These are phyloP conservation scores for Muschampia plurimacula DNA, from an alignment of 2,888 invertebrate species.

Conservation along the genomic window DNA sequence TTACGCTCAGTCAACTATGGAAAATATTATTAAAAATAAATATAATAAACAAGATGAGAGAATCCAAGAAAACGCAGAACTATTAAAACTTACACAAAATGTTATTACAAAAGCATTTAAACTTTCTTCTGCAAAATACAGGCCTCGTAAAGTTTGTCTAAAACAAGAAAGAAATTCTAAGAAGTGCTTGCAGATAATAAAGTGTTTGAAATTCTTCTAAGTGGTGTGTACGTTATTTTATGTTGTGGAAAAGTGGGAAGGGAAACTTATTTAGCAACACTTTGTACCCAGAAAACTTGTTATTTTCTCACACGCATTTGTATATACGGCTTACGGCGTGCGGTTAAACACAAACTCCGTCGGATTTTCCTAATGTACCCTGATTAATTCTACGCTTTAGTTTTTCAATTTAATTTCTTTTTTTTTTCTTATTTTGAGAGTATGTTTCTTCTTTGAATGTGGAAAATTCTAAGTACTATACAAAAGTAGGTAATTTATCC, in stretches of 20 bases:
- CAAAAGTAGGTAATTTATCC: too few relatives aligned
- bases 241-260: neutral
- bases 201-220: constrained; percentile 15
- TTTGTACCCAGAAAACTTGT: constrained; percentile 9
- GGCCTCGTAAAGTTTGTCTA: constrained; percentile 13
- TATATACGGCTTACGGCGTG: constrained; percentile 3
- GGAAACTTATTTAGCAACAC: constrained; percentile 9
- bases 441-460: too few relatives aligned
- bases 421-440: neutral
- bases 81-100: constrained; percentile 31
- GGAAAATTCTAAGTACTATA: too few relatives aligned
- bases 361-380: neutral
- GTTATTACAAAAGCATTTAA: constrained; percentile 27
- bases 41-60: constrained; percentile 6
- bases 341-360: neutral
- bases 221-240: neutral
- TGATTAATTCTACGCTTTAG: neutral
- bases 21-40: constrained; percentile 13
- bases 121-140: neutral
- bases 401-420: neutral
- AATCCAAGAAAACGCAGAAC: constrained; percentile 12
- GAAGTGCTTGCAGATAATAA: constrained; percentile 1
- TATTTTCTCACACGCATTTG: constrained; percentile 13
- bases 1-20: neutral
- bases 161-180: constrained; percentile 12